phyloP scores from a whole-genome alignment of 2,113 vertebrate genomes.

The Piprites chloris region DNA sequence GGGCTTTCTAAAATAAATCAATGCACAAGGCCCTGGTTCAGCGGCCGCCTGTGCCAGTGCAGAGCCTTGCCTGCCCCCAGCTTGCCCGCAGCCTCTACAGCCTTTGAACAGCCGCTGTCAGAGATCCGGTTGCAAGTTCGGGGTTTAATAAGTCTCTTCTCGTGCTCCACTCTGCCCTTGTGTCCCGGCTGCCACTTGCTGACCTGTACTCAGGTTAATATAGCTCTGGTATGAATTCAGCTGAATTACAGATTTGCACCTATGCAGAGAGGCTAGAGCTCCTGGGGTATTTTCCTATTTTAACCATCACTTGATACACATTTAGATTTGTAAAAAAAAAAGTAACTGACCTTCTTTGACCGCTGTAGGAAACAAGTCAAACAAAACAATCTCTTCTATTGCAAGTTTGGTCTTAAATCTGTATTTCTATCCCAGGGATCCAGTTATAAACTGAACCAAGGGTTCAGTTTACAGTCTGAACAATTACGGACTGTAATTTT shows the following conservation, averaged over 20 bases:
- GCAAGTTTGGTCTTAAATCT: neutral
- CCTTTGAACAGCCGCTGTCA: neutral
- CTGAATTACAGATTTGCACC: slow-evolving; percentile 19
- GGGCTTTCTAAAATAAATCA: slow-evolving; percentile 26
- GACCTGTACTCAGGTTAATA: neutral
- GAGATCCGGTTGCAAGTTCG: neutral
- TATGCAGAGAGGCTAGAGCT: neutral
- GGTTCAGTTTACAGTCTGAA: neutral
- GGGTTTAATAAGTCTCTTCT: neutral
- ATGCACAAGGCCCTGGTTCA: neutral
- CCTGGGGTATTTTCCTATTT: neutral
- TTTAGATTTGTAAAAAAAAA: slow-evolving; percentile 12
- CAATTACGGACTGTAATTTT: neutral
- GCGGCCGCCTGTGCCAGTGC: rapidly evolving
- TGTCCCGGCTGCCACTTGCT: neutral
- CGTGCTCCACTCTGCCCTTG: neutral
- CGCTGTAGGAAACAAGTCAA: neutral
- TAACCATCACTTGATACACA: neutral
- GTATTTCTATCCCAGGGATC: neutral
- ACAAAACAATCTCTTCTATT: neutral
- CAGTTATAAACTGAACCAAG: neutral
- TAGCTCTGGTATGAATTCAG: neutral
- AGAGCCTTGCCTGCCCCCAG: neutral
- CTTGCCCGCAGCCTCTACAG: neutral
- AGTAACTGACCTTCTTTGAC: neutral